Conservation (phyloP, 2,797 vertebrate genomes). For the Lutjanus argentimaculatus region DNA sequence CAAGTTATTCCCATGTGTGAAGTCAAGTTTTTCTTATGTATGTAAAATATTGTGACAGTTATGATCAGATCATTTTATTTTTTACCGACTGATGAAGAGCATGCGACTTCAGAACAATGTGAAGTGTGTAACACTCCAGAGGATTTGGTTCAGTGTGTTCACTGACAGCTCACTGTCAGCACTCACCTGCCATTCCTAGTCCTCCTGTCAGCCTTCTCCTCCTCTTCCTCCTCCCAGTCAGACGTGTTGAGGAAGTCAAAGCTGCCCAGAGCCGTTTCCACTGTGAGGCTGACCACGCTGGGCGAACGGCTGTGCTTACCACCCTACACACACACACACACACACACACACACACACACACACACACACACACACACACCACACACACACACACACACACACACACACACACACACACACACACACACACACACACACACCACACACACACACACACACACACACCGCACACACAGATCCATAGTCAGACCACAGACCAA, state of each 20-base stretch:
- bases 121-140: neutral
- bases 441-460: neutral
- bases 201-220: slow-evolving; percentile 60
- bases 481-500: neutral
- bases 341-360: slow-evolving; percentile 25
- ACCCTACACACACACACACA: slow-evolving; percentile 81
- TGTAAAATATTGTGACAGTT: neutral
- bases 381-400: slow-evolving; percentile 51
- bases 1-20: neutral
- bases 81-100: neutral
- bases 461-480: neutral
- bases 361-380: neutral
- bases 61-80: neutral
- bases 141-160: slow-evolving; percentile 1
- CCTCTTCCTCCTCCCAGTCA: slow-evolving; percentile 89
- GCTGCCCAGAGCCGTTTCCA: slow-evolving; percentile 95
- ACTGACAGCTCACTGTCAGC: neutral
- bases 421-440: neutral
- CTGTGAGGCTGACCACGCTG: slow-evolving; percentile 92
- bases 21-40: neutral
- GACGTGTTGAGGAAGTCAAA: slow-evolving; percentile 96
- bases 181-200: slow-evolving; percentile 77
- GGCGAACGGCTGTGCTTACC: slow-evolving; percentile 90
- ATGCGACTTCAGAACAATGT: neutral
- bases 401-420: slow-evolving; percentile 38